Evolutionary conservation across 2,888 invertebrate species (phyloP).

Genomic region (Ophion costatus): DNA sequence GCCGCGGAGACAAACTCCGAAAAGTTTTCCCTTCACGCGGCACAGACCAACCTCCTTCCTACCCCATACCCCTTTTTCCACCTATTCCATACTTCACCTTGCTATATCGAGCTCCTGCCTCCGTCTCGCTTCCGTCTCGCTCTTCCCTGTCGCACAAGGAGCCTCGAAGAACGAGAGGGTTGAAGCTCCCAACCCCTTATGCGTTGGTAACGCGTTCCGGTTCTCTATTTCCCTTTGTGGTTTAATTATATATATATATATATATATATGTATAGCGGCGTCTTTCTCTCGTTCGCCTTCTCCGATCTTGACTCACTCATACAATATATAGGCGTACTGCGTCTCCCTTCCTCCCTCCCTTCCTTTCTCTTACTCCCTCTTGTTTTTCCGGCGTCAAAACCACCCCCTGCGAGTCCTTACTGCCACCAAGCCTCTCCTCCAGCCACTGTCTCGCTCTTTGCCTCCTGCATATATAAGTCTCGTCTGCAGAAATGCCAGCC

Average conservation of each 20-base stretch:
- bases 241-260: conserved; percentile 33
- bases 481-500: conserved; percentile 38
- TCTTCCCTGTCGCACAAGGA: conserved; percentile 8
- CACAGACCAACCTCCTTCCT: conserved; percentile 52
- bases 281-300: conserved; percentile 34
- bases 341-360: not conserved
- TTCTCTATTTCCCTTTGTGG: conserved; percentile 60
- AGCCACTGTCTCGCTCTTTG: conserved; percentile 49
- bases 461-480: conserved; percentile 47
- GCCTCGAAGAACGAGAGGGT: conserved; percentile 42
- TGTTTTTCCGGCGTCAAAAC: conserved; percentile 55
- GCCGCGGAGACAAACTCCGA: conserved; percentile 61
- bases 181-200: conserved; percentile 42
- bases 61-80: conserved; percentile 44
- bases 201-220: conserved; percentile 55
- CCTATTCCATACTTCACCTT: conserved; percentile 42
- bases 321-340: conserved; percentile 44
- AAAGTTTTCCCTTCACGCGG: conserved; percentile 63
- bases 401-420: conserved; percentile 20
- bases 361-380: conserved; percentile 20
- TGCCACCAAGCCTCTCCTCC: conserved; percentile 2
- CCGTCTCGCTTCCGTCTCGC: conserved; percentile 33
- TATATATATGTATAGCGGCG: conserved; percentile 15
- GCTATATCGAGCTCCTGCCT: conserved; percentile 17
- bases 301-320: conserved; percentile 45